Conservation (phyloP, 1,140 invertebrate genomes). For the Mercenaria mercenaria region DNA sequence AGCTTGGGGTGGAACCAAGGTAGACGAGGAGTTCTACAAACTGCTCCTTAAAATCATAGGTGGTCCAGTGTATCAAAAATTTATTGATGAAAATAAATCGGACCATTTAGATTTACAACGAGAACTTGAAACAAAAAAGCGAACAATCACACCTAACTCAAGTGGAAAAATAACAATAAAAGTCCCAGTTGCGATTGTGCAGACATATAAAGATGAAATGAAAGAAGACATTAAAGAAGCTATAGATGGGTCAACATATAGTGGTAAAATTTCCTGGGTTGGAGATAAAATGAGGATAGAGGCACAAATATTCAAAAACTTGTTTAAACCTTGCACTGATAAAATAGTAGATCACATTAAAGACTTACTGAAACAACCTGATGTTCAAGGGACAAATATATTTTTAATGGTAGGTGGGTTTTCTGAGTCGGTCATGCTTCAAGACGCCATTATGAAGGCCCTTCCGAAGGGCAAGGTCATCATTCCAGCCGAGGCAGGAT, state of each 20-base stretch:
- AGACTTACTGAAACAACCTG: conserved; percentile 40
- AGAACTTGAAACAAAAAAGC: conserved; percentile 63
- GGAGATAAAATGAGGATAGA: conserved; percentile 62
- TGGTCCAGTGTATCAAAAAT: conserved; percentile 33
- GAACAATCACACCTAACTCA: conserved; percentile 32
- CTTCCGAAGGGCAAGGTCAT: conserved; percentile 49
- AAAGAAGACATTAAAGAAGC: conserved; percentile 44
- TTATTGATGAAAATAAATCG: conserved; percentile 49
- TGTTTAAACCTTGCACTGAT: conserved; percentile 52
- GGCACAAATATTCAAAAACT: conserved; percentile 49
- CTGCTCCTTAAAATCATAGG: conserved; percentile 54
- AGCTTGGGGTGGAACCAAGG: conserved; percentile 66
- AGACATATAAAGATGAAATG: conserved; percentile 26
- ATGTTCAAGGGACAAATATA: conserved; percentile 43
- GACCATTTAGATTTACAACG: conserved; percentile 58
- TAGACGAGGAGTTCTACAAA: conserved; percentile 61
- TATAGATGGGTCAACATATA: conserved; percentile 46
- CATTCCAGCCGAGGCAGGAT: conserved; percentile 47
- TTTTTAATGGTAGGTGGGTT: conserved; percentile 68
- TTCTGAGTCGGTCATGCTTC: conserved; percentile 60
- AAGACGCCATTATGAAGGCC: conserved; percentile 52
- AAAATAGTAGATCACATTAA: conserved; percentile 60
- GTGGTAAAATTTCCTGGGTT: conserved; percentile 44
- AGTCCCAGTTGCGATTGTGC: conserved; percentile 27
- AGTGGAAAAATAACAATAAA: conserved; percentile 52